Evolutionary conservation across 1,140 invertebrate genomes (phyloP), one percentile per base, ranked within the genome.

Genomic region (Anoplolepis gracilipes): DNA sequence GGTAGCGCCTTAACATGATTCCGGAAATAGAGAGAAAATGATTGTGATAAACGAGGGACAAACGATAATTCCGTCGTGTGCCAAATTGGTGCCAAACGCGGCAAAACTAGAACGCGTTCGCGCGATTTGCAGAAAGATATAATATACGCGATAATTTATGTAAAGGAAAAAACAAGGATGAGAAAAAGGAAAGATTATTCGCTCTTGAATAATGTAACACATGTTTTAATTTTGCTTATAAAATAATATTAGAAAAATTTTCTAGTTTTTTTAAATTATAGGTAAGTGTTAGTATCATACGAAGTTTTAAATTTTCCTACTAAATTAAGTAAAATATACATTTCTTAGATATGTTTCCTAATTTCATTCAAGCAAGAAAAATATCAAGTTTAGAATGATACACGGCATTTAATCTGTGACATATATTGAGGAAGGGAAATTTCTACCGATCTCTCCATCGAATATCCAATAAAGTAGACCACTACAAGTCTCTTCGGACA

Each of bases 401-500:
- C 39, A 77, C 4, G 30, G 13, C 61, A 19, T 2, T 72, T 73
- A 46, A 82, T 28, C 53, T 82, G 59, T 59, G 49, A 8, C n/a
- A 33, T n/a, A 46, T 33, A 46, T 69, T 22, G n/a, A 69, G 25
- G 55, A 78, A 22, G 25, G 16, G 42, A 82, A 59, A 82, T 22
- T 62, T 25, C 25, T 13, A 42, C 42, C 46, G 22, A 59, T 16
- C 78, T 70, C 42, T 42, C n/a, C n/a, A 19, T 73, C 19, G 78
- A 82, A 82, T 82, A 73, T 73, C 78, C 67, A 82, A 73, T 82
- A 82, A 73, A 82, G 19, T 82, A 81, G 67, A 72, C 36, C 19
- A 61, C 78, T 82, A 82, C 78, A 82, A 30, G 78, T 13, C 36
- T 59, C 25, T n/a, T 22, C 36, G 78, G 39, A 42, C 78, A 73